Conservation (phyloP, 2,797 vertebrate species). For the Oryzias sinensis region DNA sequence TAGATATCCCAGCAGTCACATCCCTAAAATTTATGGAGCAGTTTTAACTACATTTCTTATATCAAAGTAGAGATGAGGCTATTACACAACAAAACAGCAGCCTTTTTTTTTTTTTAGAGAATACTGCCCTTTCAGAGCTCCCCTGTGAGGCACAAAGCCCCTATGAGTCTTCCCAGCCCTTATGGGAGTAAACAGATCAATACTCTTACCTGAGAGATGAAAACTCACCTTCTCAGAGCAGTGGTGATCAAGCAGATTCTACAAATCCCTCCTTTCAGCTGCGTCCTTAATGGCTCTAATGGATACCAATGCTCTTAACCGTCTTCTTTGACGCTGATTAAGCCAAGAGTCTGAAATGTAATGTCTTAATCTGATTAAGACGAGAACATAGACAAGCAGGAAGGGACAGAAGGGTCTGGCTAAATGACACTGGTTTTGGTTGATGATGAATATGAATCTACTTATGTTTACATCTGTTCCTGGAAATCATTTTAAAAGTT, state of each 20-base stretch:
- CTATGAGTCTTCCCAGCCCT: constrained; percentile 44
- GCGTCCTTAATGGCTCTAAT: constrained; percentile 68
- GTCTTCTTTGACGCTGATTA: constrained; percentile 72
- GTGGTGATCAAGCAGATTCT: constrained; percentile 53
- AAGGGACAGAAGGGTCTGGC: constrained; percentile 24
- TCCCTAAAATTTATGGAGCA: neutral
- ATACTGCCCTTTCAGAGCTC: constrained; percentile 35
- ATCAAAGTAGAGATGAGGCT: constrained; percentile 20
- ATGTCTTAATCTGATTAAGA: constrained; percentile 73
- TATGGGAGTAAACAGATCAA: constrained; percentile 72
- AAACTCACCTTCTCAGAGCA: constrained; percentile 55
- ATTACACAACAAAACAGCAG: constrained; percentile 39
- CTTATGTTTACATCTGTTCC: no score
- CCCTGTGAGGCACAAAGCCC: constrained; percentile 45
- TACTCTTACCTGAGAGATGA: constrained; percentile 67
- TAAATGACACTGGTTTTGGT: constrained; percentile 29
- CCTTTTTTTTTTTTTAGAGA: constrained; percentile 7
- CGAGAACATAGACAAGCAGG: constrained; percentile 53
- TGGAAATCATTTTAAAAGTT: no score
- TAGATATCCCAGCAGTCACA: neutral
- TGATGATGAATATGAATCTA: constrained; percentile 15
- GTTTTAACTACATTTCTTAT: neutral
- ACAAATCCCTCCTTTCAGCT: constrained; percentile 61
- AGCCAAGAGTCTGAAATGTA: constrained; percentile 66
- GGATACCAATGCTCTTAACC: constrained; percentile 66